Base-by-base conservation (phyloP, 1,140 invertebrate species). In the Drosophila pruinosa region DNA sequence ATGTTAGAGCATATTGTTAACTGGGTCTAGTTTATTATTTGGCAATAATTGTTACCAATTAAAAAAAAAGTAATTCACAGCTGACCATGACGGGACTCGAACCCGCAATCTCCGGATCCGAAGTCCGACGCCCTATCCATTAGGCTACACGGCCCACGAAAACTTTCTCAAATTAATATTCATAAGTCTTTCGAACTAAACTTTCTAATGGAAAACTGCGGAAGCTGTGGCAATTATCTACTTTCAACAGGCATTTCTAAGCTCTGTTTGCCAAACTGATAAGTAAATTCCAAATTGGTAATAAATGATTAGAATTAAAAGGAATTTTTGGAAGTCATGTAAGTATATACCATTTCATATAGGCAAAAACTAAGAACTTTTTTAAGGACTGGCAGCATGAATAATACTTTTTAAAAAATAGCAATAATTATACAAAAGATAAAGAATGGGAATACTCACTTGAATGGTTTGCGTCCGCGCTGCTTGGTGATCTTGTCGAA, bases 401-500 rank as follows among this genome's bases (percentile, higher is more conserved):
- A n/a, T n/a, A n/a, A n/a, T n/a, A n/a, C n/a, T n/a, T n/a, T n/a
- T n/a, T n/a, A n/a, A n/a, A n/a, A n/a, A n/a, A n/a, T n/a, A n/a
- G n/a, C n/a, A n/a, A n/a, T n/a, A n/a, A n/a, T n/a, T n/a, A n/a
- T n/a, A n/a, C n/a, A n/a, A n/a, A n/a, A n/a, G n/a, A 47, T 0
- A 31, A 0, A 2, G 34, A 12, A 31, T 12, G 54, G 31, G 5
- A 21, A n/a, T 5, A 85, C 92, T 93, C 90, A 95, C 95, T 94
- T 95, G 89, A 95, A 95, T 76, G 94, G 94, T 63, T 95, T 94
- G 76, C 94, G 92, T 31, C 94, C 94, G 85, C 95, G 94, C 75
- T 96, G 95, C 53, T 95, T 94, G 91, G 95, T 95, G 72, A 96
- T 95, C 92, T 96, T 95, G 80, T 96, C 95, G 88, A 96, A 97